Evolutionary conservation across 2,888 invertebrate genomes (phyloP), one percentile per base, ranked within the genome.

Genomic region (Hofmannophila pseudospretella): DNA sequence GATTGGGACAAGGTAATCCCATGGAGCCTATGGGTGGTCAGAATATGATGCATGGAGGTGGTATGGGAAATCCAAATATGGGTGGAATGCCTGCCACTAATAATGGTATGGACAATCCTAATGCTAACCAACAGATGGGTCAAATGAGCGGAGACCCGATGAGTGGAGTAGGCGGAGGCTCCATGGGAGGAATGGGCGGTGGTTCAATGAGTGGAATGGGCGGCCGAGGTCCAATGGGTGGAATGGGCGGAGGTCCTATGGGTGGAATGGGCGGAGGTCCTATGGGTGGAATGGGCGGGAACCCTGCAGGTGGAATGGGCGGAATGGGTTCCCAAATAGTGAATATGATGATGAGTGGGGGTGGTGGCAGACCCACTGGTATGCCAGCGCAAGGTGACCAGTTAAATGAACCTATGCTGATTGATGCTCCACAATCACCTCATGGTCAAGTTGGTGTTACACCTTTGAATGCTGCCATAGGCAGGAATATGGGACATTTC

Each of bases 271-370:
- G 8, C 25, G 38, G 27, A 13, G 54, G 51, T 41, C 36, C 36
- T 7, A 49, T 53, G 46, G 37, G 36, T 20, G 48, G 46, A 14
- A 57, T 64, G 42, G 49, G 54, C 34, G 76, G 74, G 14, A 72
- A 5, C 1, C 11, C 22, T 9, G 54, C 51, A 41, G 38, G 36
- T 20, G 48, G 46, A 12, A 57, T 64, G 42, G 49, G 54, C 34
- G 76, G 74, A 14, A 73, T 81, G 71, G 81, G 80, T 3, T 67
- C 68, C 29, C 55, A 76, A 42, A 80, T 81, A 31, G 42, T 76
- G 2, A 74, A 71, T 32, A 78, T 81, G 78, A 67, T 81, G 54
- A 54, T 57, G 45, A 47, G 58, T 38, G 53, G 58, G 23, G 44
- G 52, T 16, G 41, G 47, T 13, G 11, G 45, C 7, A 54, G 51